Conservation (phyloP, 1,140 invertebrate genomes). For the Akabosia matsudoensis region DNA sequence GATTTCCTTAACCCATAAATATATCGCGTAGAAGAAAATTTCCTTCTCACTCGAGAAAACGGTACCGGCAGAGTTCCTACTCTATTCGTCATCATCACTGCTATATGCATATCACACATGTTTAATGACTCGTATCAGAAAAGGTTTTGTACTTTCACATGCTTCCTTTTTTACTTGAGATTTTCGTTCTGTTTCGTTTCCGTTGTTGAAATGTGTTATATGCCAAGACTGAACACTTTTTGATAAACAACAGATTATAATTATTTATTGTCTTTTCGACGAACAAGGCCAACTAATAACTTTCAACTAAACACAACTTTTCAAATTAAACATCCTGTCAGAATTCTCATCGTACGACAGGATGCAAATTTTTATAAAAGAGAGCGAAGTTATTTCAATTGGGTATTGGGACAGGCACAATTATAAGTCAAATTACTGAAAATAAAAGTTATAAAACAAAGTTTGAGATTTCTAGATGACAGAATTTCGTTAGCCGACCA, state of each 20-base stretch:
- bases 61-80: no score
- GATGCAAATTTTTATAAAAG: no score
- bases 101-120: not conserved
- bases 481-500: no score
- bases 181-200: not conserved
- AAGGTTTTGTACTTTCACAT: not conserved
- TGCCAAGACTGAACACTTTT: not conserved
- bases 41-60: no score
- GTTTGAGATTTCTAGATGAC: no score
- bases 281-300: not conserved
- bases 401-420: no score
- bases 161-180: not conserved
- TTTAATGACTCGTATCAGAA: not conserved
- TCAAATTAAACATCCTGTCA: not conserved
- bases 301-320: not conserved
- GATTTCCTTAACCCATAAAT: not conserved
- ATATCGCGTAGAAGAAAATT: not conserved
- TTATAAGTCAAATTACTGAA: no score
- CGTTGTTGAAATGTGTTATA: not conserved
- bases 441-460: no score
- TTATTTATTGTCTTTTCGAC: no score
- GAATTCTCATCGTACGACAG: no score
- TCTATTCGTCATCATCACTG: no score
- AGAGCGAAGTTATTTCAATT: no score
- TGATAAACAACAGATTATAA: not conserved